Evolutionary conservation across 2,888 invertebrate species (phyloP), one percentile per base, ranked within the genome.

Genomic region (Hoplodrina ambigua): DNA sequence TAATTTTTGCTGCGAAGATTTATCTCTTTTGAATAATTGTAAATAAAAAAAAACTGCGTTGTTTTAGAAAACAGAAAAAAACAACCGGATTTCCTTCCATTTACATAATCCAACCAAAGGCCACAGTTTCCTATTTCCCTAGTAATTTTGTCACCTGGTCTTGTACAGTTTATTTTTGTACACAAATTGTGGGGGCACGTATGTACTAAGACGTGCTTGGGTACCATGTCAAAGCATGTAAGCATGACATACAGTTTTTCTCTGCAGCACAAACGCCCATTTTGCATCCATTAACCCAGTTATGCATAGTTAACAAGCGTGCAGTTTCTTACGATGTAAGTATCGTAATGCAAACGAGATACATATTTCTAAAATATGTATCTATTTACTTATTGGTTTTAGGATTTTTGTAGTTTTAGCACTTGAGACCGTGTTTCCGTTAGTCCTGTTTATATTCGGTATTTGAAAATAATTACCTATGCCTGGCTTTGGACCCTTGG

Each of bases 231-330:
- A 85, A 74, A 56, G 83, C 83, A 85, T 80, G 87, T 84, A 82
- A 85, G 86, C 89, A 85, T 88, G 87, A 89, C 87, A 85, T 81
- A 85, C 83, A 84, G 84, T 89, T 88, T 88, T 86, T 85, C 78
- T 81, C 58, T 53, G 44, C 75, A 77, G 81, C 78, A 82, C 81
- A 83, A 79, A 87, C 81, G 65, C 80, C 73, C 68, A 78, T 81
- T 88, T 82, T 87, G 81, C 81, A 85, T 87, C 86, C 88, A 93
- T 94, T 93, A 93, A 88, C 93, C 92, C 86, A 92, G 87, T 91
- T 90, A 89, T 87, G 84, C 87, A 88, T 85, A 88, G 83, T 81
- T 86, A 88, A 86, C 85, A 88, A 86, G 85, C 86, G 78, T 78
- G 82, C 82, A 82, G 85, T 80, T 77, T 77, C 63, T 67, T 70